Base-by-base conservation (phyloP, 2,797 vertebrate genomes). In the Knipowitschia caucasica region DNA sequence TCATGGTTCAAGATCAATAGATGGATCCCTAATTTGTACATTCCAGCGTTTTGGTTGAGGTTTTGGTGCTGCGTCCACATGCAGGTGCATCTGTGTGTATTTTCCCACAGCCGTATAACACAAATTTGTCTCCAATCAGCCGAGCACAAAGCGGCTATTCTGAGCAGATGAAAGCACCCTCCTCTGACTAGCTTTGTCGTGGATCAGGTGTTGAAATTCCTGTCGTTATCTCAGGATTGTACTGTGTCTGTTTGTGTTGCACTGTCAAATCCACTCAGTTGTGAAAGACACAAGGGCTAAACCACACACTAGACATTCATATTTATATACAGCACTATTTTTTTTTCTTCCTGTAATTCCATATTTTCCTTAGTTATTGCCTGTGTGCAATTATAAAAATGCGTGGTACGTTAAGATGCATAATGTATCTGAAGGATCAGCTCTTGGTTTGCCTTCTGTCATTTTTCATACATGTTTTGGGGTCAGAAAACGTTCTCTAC, bases 141-240 rank as follows among this genome's bases (percentile, higher is more conserved):
- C 62, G 56, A 50, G 36, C 53, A 44, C 59, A 68, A 69, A 49
- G 65, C 31, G 25, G 56, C 60, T 20, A 18, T 77, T 80, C 67
- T 67, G 56, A 50, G 39, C 50, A 70, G 73, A 81, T 80, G 64
- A 76, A 71, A 81, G 39, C 56, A 50, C 56, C 63, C 47, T 5
- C 56, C 49, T 67, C 66, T 73, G 69, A 71, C 74, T 53, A 73
- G 69, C 68, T 42, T 53, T 14, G 51, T 49, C 33, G 50, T 56
- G 73, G 67, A 73, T 80, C 73, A 80, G 70, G 67, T 82, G 70
- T 53, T 68, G 59, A 70, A 58, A 76, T 71, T 64, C 72, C 69
- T 61, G 66, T 45, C 59, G 67, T 66, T 50, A 55, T 67, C 26
- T 36, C 44, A 49, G 45, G 50, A 66, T 74, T 65, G 43, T 45